phyloP scores from a whole-genome alignment of 1,140 invertebrate species.

The Phocides pigmalion region DNA sequence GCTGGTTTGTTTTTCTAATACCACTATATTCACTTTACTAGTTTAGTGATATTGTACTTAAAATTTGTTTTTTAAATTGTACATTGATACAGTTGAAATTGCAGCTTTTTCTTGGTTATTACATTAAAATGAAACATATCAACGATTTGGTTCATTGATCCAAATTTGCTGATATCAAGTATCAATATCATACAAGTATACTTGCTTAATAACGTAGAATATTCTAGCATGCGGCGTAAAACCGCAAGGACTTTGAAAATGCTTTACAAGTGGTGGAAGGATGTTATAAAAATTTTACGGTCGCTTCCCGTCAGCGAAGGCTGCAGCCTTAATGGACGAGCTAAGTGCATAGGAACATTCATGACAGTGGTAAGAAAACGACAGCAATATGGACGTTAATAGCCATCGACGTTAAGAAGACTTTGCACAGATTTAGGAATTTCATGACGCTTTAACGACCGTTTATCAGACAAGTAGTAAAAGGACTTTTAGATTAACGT shows the following conservation, averaged over 20 bases:
- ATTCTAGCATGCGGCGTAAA: slow-evolving; percentile 66
- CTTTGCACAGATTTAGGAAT: slow-evolving; percentile 28
- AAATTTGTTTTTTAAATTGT: background rate
- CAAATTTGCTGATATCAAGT: no score
- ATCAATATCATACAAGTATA: no score
- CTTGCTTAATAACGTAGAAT: no score
- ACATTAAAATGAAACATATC: no score
- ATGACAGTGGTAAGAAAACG: slow-evolving; percentile 69
- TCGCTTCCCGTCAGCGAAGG: slow-evolving; percentile 76
- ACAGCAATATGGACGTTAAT: slow-evolving; percentile 42
- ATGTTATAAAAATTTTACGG: slow-evolving; percentile 83
- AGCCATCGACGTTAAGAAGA: slow-evolving; percentile 29
- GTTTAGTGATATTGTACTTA: slow-evolving; percentile 18
- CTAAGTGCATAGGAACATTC: slow-evolving; percentile 81
- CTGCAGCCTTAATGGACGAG: slow-evolving; percentile 80
- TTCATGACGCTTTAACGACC: slow-evolving; percentile 29
- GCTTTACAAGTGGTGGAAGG: slow-evolving; percentile 82
- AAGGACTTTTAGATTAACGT: slow-evolving; percentile 17
- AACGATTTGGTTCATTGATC: no score
- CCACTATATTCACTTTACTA: slow-evolving; percentile 42
- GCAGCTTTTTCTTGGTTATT: no score
- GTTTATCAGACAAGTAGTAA: slow-evolving; percentile 30
- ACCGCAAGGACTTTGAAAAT: slow-evolving; percentile 72
- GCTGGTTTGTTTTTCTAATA: slow-evolving; percentile 49
- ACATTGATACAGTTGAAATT: no score